A percentile compares a stretch with the other conserved stretches of the same genome.
phyloP scores from a whole-genome alignment of 2,113 vertebrate genomes.

The Thunnus thynnus region DNA sequence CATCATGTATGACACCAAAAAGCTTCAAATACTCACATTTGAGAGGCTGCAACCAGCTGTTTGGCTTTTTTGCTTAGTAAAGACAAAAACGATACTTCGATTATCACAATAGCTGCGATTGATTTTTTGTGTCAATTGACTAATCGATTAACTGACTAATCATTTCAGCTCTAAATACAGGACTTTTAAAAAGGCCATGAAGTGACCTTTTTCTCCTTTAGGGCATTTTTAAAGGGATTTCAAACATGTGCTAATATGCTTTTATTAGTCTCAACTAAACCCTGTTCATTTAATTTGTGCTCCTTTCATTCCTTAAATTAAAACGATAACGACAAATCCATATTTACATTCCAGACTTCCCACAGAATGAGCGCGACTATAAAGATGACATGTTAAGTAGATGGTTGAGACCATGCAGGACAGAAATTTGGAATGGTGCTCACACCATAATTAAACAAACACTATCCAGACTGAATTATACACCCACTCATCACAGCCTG shows the following conservation, averaged over 20 bases:
- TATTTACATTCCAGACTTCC: slow-evolving; percentile 25
- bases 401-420: slow-evolving; percentile 54
- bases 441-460: slow-evolving; percentile 60
- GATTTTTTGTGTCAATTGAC: no score
- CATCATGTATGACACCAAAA: no score
- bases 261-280: not conserved
- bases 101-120: no score
- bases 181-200: not conserved
- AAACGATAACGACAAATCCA: slow-evolving; percentile 12
- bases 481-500: slow-evolving; percentile 26
- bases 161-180: no score
- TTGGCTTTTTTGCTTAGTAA: no score
- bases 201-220: not conserved
- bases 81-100: no score
- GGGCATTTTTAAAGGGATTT: not conserved
- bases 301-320: slow-evolving; percentile 7
- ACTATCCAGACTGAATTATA: slow-evolving; percentile 49
- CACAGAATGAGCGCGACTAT: not conserved
- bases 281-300: not conserved
- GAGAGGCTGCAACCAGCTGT: no score
- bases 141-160: no score
- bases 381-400: slow-evolving; percentile 58
- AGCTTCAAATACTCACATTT: no score
- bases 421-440: slow-evolving; percentile 44
- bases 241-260: not conserved